Evolutionary conservation across 2,888 invertebrate genomes (phyloP), one percentile per base, ranked within the genome.

Genomic region (Acronicta alni): DNA sequence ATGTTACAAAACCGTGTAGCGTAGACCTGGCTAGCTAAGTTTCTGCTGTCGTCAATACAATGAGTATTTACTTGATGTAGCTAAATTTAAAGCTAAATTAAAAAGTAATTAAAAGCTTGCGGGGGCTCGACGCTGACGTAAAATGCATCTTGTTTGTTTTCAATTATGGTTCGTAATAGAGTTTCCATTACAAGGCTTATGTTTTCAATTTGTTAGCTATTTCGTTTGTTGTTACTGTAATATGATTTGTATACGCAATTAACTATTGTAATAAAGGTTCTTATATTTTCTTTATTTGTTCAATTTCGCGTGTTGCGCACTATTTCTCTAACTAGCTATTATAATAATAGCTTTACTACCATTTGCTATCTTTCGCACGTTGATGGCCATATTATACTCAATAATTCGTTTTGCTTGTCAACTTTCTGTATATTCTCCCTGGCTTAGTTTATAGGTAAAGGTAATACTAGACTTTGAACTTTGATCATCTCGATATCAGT

Each of bases 71-170:
- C 39, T 78, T 72, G 71, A 66, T 60, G 61, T 55, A 37, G 71
- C 79, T 81, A 78, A 77, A 84, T 76, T 78, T 84, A 84, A n/a
- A n/a, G n/a, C n/a, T n/a, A n/a, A n/a, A n/a, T n/a, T n/a, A n/a
- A n/a, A n/a, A n/a, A n/a, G n/a, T n/a, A n/a, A n/a, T n/a, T n/a
- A n/a, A n/a, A n/a, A n/a, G 68, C 62, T 38, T 48, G 63, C 57
- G 77, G 80, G 77, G 81, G 82, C 82, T 77, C 75, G 83, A 44
- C 80, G 57, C 57, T 67, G 77, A 72, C 73, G 78, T 70, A 67
- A 59, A 42, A 45, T 57, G 18, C 23, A 45, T 46, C 55, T 49
- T 76, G 61, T 63, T 38, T 52, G 16, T 54, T 39, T 52, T 53
- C 6, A 6, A 55, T 54, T 56, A 65, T 44, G 57, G 53, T 59